Conservation (phyloP, 2,113 vertebrate genomes). For the Muntiacus muntjak region DNA sequence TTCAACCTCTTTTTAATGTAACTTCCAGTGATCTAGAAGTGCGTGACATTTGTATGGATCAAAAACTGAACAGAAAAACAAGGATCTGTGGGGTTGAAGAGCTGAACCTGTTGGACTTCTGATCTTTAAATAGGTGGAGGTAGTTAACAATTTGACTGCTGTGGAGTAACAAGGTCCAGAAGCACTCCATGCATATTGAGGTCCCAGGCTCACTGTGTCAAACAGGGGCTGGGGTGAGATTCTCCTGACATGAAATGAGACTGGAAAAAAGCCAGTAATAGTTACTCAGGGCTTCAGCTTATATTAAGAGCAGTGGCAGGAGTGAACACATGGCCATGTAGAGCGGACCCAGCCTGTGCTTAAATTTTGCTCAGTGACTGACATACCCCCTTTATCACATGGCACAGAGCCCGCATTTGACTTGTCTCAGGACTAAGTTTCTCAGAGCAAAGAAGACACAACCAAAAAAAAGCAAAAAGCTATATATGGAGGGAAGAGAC, state of each 20-base stretch:
- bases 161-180: neutral
- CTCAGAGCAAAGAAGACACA: neutral
- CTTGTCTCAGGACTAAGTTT: neutral
- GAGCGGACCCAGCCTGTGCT: neutral
- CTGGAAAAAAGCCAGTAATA: neutral
- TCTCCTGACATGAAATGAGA: neutral
- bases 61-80: neutral
- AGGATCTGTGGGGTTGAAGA: neutral
- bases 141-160: neutral
- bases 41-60: neutral
- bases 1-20: neutral
- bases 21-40: neutral
- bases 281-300: neutral
- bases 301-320: neutral
- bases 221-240: neutral
- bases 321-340: neutral
- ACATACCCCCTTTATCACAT: neutral
- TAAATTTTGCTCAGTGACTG: neutral
- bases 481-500: neutral
- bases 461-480: neutral
- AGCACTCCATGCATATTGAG: rapidly evolving
- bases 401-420: neutral
- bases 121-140: neutral
- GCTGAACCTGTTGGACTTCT: neutral
- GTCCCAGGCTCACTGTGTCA: neutral